These are phyloP conservation scores for Plagiodera versicolora DNA, from an alignment of 2,888 invertebrate genomes.

Conservation along the genomic window DNA sequence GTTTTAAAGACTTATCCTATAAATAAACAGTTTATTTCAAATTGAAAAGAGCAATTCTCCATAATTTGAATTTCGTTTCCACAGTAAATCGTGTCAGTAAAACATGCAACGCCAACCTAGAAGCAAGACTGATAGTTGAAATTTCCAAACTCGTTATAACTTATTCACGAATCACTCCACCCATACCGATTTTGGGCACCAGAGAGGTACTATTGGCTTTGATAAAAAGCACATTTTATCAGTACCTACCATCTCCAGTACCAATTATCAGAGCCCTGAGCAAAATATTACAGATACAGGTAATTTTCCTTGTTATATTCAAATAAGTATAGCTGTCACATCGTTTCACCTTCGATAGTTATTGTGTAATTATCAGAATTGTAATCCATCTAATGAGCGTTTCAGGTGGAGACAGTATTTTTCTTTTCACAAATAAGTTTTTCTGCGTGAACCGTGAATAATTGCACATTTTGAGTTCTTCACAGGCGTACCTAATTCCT, in stretches of 20 bases:
- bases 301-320: no score
- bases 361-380: no score
- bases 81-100: slow-evolving; percentile 14
- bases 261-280: not conserved
- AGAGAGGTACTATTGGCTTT: slow-evolving; percentile 38
- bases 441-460: not conserved
- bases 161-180: slow-evolving; percentile 36
- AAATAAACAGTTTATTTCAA: no score
- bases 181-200: slow-evolving; percentile 35
- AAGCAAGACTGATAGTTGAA: slow-evolving; percentile 37
- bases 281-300: not conserved
- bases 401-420: no score
- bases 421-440: not conserved
- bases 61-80: not conserved
- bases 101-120: slow-evolving; percentile 23
- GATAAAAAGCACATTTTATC: slow-evolving; percentile 35
- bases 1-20: no score
- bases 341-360: no score
- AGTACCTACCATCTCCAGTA: not conserved
- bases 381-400: no score
- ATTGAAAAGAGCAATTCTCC: not conserved
- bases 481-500: slow-evolving; percentile 46
- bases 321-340: no score
- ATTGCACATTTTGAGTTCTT: slow-evolving; percentile 31
- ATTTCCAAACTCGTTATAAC: slow-evolving; percentile 39